Evolutionary conservation across 2,797 vertebrate species (phyloP).

Genomic region (Calcarius lapponicus): DNA sequence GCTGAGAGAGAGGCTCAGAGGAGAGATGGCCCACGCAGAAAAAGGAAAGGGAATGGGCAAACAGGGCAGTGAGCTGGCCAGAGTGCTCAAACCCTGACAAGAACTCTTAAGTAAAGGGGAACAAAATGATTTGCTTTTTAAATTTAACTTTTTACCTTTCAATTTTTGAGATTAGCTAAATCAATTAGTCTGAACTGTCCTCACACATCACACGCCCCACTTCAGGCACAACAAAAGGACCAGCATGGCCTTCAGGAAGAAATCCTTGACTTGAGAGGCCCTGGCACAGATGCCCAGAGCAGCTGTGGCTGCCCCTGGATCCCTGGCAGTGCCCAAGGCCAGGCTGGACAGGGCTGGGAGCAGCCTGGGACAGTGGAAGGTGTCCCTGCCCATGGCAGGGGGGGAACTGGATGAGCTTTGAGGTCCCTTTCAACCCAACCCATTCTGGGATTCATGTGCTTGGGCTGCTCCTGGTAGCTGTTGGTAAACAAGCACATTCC

Average conservation of each 20-base stretch:
- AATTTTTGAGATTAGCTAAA: background rate
- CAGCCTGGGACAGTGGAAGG: fast-evolving
- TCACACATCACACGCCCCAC: background rate
- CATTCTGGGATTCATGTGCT: background rate
- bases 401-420: fast-evolving
- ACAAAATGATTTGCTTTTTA: background rate
- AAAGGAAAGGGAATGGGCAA: background rate
- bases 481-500: background rate
- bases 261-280: background rate
- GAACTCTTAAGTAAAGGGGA: background rate
- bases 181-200: background rate
- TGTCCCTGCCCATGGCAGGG: background rate
- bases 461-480: background rate
- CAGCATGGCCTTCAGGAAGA: background rate
- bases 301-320: background rate
- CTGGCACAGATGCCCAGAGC: background rate
- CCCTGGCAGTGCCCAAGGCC: background rate
- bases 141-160: background rate
- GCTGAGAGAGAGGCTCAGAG: background rate
- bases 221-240: background rate
- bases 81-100: background rate
- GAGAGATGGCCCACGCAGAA: background rate
- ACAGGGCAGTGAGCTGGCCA: background rate
- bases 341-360: too few species aligned
- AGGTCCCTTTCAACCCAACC: background rate